phyloP scores from a whole-genome alignment of 2,113 vertebrate genomes.

The Hucho hucho region DNA sequence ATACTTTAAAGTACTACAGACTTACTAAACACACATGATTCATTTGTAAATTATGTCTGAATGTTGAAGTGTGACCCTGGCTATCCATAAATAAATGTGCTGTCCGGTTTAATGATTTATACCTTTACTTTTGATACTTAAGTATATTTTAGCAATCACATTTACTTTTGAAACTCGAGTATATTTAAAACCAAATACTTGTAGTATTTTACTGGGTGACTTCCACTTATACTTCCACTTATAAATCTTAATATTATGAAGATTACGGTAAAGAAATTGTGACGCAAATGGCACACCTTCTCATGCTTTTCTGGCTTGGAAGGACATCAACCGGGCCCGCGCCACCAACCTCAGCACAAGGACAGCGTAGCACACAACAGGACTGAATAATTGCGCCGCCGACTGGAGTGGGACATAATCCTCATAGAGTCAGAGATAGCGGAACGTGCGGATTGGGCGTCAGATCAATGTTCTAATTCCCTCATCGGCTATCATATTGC shows the following conservation, averaged over 20 bases:
- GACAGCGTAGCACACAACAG: not conserved
- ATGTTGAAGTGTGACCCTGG: no score
- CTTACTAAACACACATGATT: no score
- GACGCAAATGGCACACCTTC: constrained; percentile 65
- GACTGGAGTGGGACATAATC: not conserved
- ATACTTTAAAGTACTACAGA: no score
- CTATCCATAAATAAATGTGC: no score
- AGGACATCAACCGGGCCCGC: constrained; percentile 52
- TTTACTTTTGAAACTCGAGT: no score
- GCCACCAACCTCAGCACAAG: constrained; percentile 11
- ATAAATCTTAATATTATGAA: constrained; percentile 32
- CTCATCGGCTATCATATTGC: not conserved
- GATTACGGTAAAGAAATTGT: constrained; percentile 62
- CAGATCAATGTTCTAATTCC: not conserved
- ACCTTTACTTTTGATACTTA: not conserved
- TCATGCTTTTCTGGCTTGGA: constrained; percentile 28
- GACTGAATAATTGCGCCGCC: not conserved
- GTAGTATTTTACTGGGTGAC: no score
- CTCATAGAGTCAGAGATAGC: not conserved
- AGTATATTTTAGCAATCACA: no score
- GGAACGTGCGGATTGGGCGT: not conserved
- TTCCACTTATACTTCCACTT: no score
- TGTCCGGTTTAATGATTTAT: not conserved
- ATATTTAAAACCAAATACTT: no score
- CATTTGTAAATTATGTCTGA: no score